These are phyloP conservation scores for Phyllotis vaccarum DNA, from an alignment of 2,797 vertebrate species.

Conservation along the genomic window DNA sequence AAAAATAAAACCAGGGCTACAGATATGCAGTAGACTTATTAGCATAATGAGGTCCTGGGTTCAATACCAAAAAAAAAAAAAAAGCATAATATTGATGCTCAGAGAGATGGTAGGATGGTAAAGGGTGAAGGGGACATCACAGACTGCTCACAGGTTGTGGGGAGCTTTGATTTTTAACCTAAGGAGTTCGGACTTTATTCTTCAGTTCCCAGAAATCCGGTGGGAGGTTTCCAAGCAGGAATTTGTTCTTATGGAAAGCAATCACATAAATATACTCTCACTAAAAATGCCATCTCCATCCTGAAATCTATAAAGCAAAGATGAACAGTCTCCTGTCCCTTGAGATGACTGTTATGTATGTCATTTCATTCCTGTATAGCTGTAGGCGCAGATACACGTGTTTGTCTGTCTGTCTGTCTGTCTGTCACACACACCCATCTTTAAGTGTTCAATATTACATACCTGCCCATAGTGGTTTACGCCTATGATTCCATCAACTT, in stretches of 20 bases:
- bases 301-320: neutral
- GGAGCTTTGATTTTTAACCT: neutral
- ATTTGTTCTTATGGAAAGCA: constrained; percentile 18
- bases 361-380: neutral
- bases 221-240: neutral
- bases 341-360: neutral
- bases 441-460: neutral
- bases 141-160: neutral
- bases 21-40: neutral
- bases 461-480: no score
- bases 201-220: neutral
- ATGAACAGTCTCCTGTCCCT: neutral
- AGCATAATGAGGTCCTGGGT: neutral
- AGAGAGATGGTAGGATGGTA: neutral
- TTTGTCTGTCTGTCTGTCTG: neutral
- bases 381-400: neutral
- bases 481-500: neutral
- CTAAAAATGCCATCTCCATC: neutral
- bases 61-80: neutral
- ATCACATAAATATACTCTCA: neutral
- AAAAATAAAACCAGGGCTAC: neutral
- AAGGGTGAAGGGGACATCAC: neutral
- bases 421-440: neutral
- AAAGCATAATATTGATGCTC: neutral
- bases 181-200: neutral